phyloP scores from a whole-genome alignment of 2,888 invertebrate genomes.

The Altica lythri region DNA sequence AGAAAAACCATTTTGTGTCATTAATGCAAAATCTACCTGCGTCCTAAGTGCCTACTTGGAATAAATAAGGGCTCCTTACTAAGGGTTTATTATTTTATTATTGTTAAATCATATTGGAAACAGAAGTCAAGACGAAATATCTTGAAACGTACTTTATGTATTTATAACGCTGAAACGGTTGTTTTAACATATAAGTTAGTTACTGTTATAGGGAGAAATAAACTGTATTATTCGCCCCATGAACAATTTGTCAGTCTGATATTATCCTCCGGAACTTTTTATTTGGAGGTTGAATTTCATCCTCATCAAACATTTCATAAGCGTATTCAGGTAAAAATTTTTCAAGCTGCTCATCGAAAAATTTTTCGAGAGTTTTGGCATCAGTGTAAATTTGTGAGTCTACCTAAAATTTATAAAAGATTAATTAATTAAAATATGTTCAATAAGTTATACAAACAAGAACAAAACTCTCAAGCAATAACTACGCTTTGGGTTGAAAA shows the following conservation, averaged over 20 bases:
- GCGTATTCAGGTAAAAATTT: constrained; percentile 83
- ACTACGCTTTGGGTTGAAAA: too few relatives aligned
- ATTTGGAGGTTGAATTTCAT: constrained; percentile 60
- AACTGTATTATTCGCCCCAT: constrained; percentile 50
- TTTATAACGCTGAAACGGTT: constrained; percentile 9
- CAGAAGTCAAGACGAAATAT: too few relatives aligned
- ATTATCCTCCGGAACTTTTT: constrained; percentile 61
- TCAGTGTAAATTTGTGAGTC: constrained; percentile 78
- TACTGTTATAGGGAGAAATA: constrained; percentile 49
- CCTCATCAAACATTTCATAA: constrained; percentile 60
- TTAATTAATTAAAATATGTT: too few relatives aligned
- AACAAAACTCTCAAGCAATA: too few relatives aligned
- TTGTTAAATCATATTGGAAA: too few relatives aligned
- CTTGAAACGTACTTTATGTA: constrained; percentile 12
- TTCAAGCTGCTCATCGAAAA: constrained; percentile 79
- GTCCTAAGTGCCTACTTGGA: background rate
- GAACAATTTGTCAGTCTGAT: constrained; percentile 56
- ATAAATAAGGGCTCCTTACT: too few relatives aligned
- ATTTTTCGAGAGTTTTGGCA: constrained; percentile 81
- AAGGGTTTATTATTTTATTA: too few relatives aligned
- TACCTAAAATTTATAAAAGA: constrained; percentile 65
- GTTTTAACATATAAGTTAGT: constrained; percentile 5
- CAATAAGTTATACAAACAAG: too few relatives aligned
- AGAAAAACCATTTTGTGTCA: too few relatives aligned
- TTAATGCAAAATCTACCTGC: constrained; percentile 18